Evolutionary conservation across 2,797 vertebrate genomes (phyloP).

Genomic region (Melanotaenia boesemani): DNA sequence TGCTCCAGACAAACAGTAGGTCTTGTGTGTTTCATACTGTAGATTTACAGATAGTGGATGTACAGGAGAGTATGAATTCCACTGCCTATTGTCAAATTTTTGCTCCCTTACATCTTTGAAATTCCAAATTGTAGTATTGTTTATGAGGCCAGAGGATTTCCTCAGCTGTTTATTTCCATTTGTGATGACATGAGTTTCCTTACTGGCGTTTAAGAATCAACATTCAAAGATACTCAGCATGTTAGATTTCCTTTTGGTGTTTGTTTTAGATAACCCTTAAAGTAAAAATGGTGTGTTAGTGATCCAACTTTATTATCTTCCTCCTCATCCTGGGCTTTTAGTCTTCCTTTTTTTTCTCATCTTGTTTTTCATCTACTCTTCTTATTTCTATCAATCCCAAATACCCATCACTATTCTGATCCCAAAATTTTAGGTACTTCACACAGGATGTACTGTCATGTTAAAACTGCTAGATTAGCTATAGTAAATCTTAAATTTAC

Average conservation of each 20-base stretch:
- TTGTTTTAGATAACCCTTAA: background rate
- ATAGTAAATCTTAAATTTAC: background rate
- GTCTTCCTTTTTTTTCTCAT: background rate
- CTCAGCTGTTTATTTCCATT: conserved; percentile 33
- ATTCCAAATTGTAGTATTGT: conserved; percentile 33
- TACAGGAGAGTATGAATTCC: conserved; percentile 55
- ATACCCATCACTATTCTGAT: background rate
- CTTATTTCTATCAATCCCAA: background rate
- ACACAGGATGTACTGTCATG: background rate
- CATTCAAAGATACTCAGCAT: background rate
- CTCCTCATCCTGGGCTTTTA: background rate
- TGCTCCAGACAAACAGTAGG: conserved; percentile 32
- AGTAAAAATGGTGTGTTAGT: background rate
- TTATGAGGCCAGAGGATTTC: conserved; percentile 35
- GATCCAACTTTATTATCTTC: background rate
- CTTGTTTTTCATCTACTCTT: background rate
- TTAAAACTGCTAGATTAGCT: background rate
- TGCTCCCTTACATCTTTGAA: conserved; percentile 42
- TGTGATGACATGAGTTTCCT: conserved; percentile 10
- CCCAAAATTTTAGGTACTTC: background rate
- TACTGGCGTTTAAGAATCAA: background rate
- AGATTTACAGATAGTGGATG: conserved; percentile 28
- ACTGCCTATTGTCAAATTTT: conserved; percentile 39
- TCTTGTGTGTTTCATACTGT: conserved; percentile 33
- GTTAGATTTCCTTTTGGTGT: background rate